phyloP scores from a whole-genome alignment of 2,797 vertebrate species.

The Myotis myotis region DNA sequence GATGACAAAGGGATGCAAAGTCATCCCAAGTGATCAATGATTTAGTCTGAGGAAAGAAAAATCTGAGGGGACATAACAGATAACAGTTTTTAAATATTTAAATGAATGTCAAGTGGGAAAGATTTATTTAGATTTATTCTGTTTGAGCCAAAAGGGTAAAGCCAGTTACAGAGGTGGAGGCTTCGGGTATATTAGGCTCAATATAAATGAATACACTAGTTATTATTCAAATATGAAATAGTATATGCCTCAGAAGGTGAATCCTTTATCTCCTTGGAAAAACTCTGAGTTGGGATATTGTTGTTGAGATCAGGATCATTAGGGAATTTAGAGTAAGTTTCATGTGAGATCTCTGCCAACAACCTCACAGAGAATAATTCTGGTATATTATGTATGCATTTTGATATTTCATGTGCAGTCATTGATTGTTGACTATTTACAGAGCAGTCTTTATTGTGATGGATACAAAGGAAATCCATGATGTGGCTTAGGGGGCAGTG shows the following conservation, averaged over 20 bases:
- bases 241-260: background rate
- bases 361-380: background rate
- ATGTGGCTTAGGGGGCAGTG: background rate
- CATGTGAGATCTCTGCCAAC: background rate
- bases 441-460: background rate
- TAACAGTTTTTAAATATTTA: conserved; percentile 20
- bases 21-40: conserved; percentile 40
- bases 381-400: background rate
- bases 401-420: background rate
- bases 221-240: background rate
- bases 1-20: conserved; percentile 28
- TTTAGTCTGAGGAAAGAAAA: conserved; percentile 25
- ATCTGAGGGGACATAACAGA: conserved; percentile 2
- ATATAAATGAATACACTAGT: background rate
- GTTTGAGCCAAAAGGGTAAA: background rate
- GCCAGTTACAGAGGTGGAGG: background rate
- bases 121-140: background rate
- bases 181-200: background rate
- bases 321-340: conserved; percentile 20
- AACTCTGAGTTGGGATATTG: background rate
- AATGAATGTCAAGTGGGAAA: background rate
- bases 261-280: background rate
- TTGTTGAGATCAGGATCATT: background rate
- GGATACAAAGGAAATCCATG: background rate
- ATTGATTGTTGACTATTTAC: background rate